Evolutionary conservation across 2,888 invertebrate genomes (phyloP).

Genomic region (Trachelus troglodyta): DNA sequence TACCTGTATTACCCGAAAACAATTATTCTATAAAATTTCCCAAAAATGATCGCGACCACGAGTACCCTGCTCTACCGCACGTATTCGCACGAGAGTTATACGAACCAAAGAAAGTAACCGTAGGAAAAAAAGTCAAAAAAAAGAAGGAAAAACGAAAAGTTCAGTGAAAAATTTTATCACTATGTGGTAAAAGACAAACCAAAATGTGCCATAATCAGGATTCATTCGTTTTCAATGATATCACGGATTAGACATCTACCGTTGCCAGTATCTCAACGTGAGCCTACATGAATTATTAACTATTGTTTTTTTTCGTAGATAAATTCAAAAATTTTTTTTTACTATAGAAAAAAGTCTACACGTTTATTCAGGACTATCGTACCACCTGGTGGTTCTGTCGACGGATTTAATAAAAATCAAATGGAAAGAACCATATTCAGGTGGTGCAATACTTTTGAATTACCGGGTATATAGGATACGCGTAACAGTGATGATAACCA

Average conservation of each 20-base stretch:
- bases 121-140: not conserved
- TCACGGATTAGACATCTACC: not conserved
- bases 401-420: too few relatives aligned
- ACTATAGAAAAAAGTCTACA: not conserved
- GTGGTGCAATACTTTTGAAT: too few relatives aligned
- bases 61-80: not conserved
- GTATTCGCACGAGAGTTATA: not conserved
- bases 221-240: not conserved
- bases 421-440: too few relatives aligned
- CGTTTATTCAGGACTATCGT: too few relatives aligned
- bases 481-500: not conserved
- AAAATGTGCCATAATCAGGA: not conserved
- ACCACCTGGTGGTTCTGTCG: too few relatives aligned
- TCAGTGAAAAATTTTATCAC: not conserved
- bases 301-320: not conserved
- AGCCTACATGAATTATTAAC: not conserved
- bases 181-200: not conserved
- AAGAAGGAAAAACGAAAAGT: not conserved
- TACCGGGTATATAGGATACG: not conserved
- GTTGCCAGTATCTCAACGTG: not conserved
- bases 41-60: not conserved
- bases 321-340: not conserved
- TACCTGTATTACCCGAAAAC: not conserved
- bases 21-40: not conserved
- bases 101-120: not conserved